A percentile compares a stretch with the other conserved stretches of the same genome.
These are phyloP conservation scores for Congeria kusceri DNA, from an alignment of 2,888 invertebrate genomes.

Conservation along the genomic window DNA sequence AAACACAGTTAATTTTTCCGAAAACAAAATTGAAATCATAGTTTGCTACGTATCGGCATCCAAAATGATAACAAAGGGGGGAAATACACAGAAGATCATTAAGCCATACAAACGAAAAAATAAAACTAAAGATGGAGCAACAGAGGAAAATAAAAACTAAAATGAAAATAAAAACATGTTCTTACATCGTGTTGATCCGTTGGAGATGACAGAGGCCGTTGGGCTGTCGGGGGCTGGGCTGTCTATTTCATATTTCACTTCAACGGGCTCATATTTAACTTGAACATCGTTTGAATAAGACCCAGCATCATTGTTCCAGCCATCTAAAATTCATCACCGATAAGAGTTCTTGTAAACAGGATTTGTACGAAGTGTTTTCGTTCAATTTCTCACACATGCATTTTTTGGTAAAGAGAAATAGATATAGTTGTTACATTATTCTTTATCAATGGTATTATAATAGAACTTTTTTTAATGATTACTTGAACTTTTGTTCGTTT, in stretches of 20 bases:
- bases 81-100: conserved; percentile 10
- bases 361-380: no score
- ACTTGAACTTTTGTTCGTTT: no score
- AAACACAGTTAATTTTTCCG: no score
- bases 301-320: conserved; percentile 48
- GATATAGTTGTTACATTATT: no score
- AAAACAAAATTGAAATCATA: no score
- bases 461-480: no score
- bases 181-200: conserved; percentile 64
- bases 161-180: conserved; percentile 49
- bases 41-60: no score
- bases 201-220: conserved; percentile 57
- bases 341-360: conserved; percentile 1
- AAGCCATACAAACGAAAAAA: conserved; percentile 1
- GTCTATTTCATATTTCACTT: conserved; percentile 64
- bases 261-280: conserved; percentile 34
- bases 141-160: conserved; percentile 27
- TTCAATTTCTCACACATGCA: no score
- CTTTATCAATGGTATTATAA: no score
- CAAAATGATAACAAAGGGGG: no score
- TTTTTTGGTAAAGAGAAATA: no score
- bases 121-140: conserved; percentile 22
- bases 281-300: conserved; percentile 41
- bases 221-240: conserved; percentile 58
- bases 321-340: conserved; percentile 64